Conservation (phyloP, 2,797 vertebrate species). For the Craterocephalus amniculus region DNA sequence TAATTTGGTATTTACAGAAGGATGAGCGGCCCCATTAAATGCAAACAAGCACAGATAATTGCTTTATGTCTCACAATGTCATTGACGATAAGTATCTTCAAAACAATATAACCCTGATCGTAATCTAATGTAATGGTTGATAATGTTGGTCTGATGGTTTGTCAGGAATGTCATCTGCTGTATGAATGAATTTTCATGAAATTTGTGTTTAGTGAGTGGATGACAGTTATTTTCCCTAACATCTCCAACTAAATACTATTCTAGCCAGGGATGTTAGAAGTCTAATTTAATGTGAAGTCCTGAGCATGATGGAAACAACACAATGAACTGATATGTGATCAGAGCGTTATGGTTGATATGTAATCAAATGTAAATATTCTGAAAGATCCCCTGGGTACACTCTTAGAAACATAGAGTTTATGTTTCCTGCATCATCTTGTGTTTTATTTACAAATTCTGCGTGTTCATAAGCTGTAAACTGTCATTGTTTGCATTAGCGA, state of each 20-base stretch:
- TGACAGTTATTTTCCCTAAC: too few species aligned
- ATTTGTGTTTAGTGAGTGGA: too few species aligned
- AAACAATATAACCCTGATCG: not conserved
- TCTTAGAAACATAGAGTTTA: not conserved
- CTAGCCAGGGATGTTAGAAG: too few species aligned
- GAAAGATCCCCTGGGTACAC: not conserved
- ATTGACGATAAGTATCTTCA: too few species aligned
- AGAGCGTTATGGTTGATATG: not conserved
- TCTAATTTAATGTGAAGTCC: not conserved
- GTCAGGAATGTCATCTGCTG: too few species aligned
- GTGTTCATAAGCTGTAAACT: not conserved
- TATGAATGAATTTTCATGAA: too few species aligned
- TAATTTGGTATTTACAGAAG: too few species aligned
- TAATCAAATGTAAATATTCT: too few species aligned
- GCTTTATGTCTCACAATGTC: not conserved
- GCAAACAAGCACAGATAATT: slow-evolving; percentile 3
- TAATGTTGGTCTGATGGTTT: too few species aligned
- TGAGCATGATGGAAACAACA: not conserved
- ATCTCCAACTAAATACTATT: too few species aligned
- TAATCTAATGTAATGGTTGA: not conserved
- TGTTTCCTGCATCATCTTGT: not conserved
- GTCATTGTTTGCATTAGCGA: not conserved
- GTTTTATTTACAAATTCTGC: not conserved
- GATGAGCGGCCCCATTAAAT: slow-evolving; percentile 1
- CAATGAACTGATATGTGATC: not conserved